Percentiles rank a stretch among this genome's conserved stretches.
These are phyloP conservation scores for Stictonetta naevosa DNA, from an alignment of 2,113 vertebrate genomes.

Conservation along the genomic window DNA sequence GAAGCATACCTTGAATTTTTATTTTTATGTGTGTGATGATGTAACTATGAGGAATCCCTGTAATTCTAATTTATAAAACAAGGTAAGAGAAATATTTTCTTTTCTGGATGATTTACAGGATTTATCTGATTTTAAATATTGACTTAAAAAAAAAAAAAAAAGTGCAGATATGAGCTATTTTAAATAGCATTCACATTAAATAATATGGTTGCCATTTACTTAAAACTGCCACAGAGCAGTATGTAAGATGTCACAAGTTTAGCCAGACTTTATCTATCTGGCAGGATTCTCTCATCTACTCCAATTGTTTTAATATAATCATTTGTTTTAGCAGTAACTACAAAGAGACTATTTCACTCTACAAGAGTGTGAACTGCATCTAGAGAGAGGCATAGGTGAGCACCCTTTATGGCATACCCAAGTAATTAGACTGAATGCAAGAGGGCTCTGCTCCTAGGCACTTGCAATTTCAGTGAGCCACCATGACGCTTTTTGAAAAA, in stretches of 20 bases:
- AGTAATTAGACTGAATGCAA: not conserved
- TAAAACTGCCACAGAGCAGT: not conserved
- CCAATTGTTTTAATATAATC: not conserved
- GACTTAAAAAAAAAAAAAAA: not conserved
- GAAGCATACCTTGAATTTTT: conserved; percentile 37
- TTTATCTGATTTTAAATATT: not conserved
- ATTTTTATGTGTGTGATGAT: not conserved
- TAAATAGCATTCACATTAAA: not conserved
- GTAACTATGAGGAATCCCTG: not conserved
- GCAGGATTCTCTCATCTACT: not conserved
- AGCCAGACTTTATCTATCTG: not conserved
- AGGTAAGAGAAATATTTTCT: not conserved
- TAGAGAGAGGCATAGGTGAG: not conserved
- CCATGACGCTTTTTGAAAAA: not conserved
- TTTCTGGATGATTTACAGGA: not conserved
- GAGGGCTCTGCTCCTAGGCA: not conserved
- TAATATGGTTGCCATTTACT: not conserved
- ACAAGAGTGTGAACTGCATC: not conserved
- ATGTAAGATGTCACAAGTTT: not conserved
- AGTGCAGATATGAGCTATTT: not conserved
- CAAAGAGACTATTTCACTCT: not conserved
- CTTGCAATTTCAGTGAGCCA: not conserved
- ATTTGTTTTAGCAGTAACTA: not conserved
- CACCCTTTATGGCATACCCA: not conserved
- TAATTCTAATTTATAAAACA: not conserved